Base-by-base conservation (phyloP, 2,888 invertebrate genomes). In the Serripes groenlandicus region DNA sequence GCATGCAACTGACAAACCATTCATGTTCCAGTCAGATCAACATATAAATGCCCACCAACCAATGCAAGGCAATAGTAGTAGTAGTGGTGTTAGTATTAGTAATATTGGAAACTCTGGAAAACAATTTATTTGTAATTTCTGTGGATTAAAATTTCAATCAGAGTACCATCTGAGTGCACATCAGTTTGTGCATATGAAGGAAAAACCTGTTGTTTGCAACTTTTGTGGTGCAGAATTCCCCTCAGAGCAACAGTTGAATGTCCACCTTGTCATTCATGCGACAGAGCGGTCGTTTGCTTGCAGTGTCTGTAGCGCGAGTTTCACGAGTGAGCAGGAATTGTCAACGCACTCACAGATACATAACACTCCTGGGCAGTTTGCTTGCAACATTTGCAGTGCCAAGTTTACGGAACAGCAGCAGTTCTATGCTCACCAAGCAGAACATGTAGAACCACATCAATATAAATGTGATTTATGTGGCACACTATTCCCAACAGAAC, bases 381-480 rank as follows among this genome's bases (percentile, higher is more conserved):
- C 42, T 18, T 66, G 66, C 42, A 42, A 42, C 26, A 42, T 42
- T 2, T 66, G 66, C 42, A 42, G 66, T 3, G 42, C 42, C 4
- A 37, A 66, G 26, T 66, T 66, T 26, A 28, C 66, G 5, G 34
- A 42, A 11, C 42, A 66, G 35, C 37, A 66, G 15, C 26, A 66
- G 18, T 37, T 66, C 26, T 66, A 42, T 4, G 42, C 26, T 9
- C 66, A 66, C 28, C 42, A 66, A 21, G 18, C 28, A 1, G 42
- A 66, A 26, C 66, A 66, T 23, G 21, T 26, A 26, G 26, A 66
- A 11, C 26, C 42, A 28, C 23, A 23, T 15, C 15, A 3, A 18
- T 71, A 34, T 54, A 34, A 32, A 35, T 71, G 71, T 56, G 56
- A 71, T 9, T 52, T 71, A 15, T 71, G 71, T 71, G 34, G 23